Base-by-base conservation (phyloP, 2,888 invertebrate species). In the Chymomyza fuscimana region DNA sequence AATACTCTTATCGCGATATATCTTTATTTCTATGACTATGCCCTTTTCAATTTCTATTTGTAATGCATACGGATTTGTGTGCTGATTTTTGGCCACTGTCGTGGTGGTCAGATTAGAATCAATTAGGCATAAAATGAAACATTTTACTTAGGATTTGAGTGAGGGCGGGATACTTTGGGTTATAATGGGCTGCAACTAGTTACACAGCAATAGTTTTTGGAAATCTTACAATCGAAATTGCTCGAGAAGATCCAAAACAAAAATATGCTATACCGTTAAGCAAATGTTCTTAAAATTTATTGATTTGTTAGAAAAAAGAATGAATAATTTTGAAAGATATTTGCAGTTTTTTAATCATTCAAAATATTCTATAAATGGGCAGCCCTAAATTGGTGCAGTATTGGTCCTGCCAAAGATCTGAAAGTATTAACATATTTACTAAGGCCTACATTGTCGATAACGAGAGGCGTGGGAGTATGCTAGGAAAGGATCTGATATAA, bases 41-140 rank as follows among this genome's bases (percentile, higher is more conserved):
- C 63, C 59, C 67, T 61, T 64, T 52, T 40, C 50, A 29, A 59
- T 69, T 63, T 56, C 40, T 69, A 67, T 64, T 66, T 71, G 82
- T 64, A 82, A 81, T 78, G 70, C 71, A 85, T 78, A 81, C 63
- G 76, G 76, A 77, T 74, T 74, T 81, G 85, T 81, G 87, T 84
- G 82, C 87, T 85, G 87, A 86, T 86, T 86, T 70, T 75, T 76
- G 82, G 68, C 77, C 77, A 77, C 82, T 77, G 54, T 77, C 74
- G 77, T 69, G 73, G 78, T 65, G 74, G 76, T 70, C 76, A 77
- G 85, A 86, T 85, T 73, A 74, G 70, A 78, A 84, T 85, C 85
- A 84, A 84, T 85, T 84, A 84, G 86, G 77, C 84, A 79, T 82
- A 62, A 84, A 84, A 82, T 72, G 62, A 64, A 74, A 77, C 76